Conservation (phyloP, 1,140 invertebrate species). For the Stenopsyche tienmushanensis region DNA sequence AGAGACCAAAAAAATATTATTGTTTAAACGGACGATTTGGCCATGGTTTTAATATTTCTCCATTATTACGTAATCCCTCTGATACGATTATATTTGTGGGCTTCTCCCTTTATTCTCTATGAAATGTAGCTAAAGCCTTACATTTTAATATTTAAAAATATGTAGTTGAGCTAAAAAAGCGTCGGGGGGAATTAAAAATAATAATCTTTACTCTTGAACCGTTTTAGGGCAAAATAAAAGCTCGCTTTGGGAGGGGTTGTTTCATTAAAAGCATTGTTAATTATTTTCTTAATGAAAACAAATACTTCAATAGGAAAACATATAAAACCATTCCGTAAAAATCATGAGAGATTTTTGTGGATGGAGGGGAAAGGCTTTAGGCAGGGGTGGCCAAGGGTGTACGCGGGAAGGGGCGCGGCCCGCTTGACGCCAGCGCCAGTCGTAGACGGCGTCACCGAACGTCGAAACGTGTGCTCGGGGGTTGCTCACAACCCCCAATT, state of each 20-base stretch:
- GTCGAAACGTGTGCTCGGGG: neutral
- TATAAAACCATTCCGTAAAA: conserved; percentile 33
- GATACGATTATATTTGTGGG: too few relatives aligned
- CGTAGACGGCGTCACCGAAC: neutral
- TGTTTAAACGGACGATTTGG: too few relatives aligned
- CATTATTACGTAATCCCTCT: too few relatives aligned
- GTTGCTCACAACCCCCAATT: neutral
- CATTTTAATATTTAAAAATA: too few relatives aligned
- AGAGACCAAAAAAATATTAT: too few relatives aligned
- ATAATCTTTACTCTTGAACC: neutral
- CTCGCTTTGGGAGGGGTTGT: neutral
- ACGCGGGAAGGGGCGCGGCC: conserved; percentile 6
- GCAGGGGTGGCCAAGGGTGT: conserved; percentile 12
- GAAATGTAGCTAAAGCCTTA: too few relatives aligned
- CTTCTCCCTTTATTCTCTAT: too few relatives aligned
- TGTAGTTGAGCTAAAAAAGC: too few relatives aligned
- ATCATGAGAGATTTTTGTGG: conserved; percentile 28
- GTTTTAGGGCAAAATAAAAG: neutral
- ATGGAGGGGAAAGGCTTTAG: conserved; percentile 3
- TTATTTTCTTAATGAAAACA: too few relatives aligned
- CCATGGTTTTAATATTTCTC: too few relatives aligned
- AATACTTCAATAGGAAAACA: conserved; percentile 36
- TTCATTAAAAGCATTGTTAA: neutral
- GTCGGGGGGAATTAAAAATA: too few relatives aligned
- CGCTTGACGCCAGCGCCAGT: conserved; percentile 13